These are phyloP conservation scores for Archegozetes longisetosus DNA, from an alignment of 1,140 invertebrate genomes.

Conservation along the genomic window DNA sequence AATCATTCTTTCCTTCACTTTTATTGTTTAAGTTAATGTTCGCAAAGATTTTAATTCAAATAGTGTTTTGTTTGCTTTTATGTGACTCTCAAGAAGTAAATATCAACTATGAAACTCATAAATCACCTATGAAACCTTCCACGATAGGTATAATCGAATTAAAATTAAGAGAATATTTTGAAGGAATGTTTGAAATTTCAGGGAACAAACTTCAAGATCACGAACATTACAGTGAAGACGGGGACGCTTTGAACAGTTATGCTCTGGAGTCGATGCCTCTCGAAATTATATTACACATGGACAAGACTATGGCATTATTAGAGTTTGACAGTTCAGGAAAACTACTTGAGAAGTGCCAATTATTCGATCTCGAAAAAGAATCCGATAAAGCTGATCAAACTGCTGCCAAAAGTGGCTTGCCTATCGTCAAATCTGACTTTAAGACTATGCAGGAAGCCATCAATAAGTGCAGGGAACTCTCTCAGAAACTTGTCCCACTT, in stretches of 20 bases:
- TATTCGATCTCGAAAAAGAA: constrained; percentile 16
- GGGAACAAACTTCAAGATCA: background rate
- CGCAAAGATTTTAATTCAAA: no score
- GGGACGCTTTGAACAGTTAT: background rate
- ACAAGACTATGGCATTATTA: constrained; percentile 9
- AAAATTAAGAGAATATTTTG: no score
- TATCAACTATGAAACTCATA: no score
- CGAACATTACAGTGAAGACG: background rate
- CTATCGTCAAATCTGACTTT: constrained; percentile 5
- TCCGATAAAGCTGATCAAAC: background rate
- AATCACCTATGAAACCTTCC: no score
- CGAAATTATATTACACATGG: background rate
- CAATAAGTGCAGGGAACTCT: constrained; percentile 6
- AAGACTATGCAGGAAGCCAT: constrained; percentile 12
- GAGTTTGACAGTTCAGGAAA: constrained; percentile 7
- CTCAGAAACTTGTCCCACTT: background rate
- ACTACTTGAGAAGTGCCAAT: constrained; percentile 3
- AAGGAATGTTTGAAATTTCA: background rate
- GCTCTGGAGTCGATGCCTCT: constrained; percentile 2
- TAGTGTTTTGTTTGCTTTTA: no score
- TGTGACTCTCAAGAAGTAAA: no score
- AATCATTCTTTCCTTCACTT: no score
- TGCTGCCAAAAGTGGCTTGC: background rate
- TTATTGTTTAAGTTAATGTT: no score
- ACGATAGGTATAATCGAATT: no score